Evolutionary conservation across 1,140 invertebrate species (phyloP).

Genomic region (Dendroctonus ponderosae): DNA sequence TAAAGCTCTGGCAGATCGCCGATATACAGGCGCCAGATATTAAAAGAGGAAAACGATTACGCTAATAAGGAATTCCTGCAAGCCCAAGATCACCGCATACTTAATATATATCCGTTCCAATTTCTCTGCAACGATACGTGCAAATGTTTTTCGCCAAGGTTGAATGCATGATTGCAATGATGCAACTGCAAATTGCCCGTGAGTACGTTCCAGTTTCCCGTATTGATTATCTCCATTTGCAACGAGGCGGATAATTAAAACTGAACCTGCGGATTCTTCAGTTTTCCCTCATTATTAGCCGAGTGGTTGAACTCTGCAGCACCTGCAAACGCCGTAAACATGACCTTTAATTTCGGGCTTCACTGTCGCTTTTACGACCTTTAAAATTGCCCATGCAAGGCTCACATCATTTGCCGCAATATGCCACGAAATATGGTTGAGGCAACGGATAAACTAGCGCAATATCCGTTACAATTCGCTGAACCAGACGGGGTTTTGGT

Average conservation of each 20-base stretch:
- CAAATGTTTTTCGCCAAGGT: conserved; percentile 21
- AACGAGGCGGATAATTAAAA: too few relatives aligned
- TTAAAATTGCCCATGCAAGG: neutral
- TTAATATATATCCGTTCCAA: conserved; percentile 17
- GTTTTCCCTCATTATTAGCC: too few relatives aligned
- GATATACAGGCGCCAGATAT: conserved; percentile 1
- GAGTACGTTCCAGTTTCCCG: conserved; percentile 10
- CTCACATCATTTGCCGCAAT: too few relatives aligned
- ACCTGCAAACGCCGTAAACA: neutral
- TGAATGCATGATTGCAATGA: conserved; percentile 20
- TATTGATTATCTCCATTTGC: conserved; percentile 12
- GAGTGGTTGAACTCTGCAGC: neutral
- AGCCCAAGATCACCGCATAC: conserved; percentile 3
- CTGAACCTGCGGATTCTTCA: too few relatives aligned
- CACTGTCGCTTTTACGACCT: conserved; percentile 1
- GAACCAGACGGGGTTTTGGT: too few relatives aligned
- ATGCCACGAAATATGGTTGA: too few relatives aligned
- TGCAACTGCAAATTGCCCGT: conserved; percentile 22
- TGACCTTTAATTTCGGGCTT: conserved; percentile 4
- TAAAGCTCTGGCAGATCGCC: too few relatives aligned
- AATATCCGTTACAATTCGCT: too few relatives aligned
- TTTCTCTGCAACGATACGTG: conserved; percentile 21
- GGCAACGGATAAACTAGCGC: too few relatives aligned
- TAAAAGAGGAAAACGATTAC: conserved; percentile 9
- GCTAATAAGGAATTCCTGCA: neutral